A percentile compares a stretch with the other conserved stretches of the same genome.
Conservation (phyloP, 2,888 invertebrate genomes). For the Thalpophila matura region DNA sequence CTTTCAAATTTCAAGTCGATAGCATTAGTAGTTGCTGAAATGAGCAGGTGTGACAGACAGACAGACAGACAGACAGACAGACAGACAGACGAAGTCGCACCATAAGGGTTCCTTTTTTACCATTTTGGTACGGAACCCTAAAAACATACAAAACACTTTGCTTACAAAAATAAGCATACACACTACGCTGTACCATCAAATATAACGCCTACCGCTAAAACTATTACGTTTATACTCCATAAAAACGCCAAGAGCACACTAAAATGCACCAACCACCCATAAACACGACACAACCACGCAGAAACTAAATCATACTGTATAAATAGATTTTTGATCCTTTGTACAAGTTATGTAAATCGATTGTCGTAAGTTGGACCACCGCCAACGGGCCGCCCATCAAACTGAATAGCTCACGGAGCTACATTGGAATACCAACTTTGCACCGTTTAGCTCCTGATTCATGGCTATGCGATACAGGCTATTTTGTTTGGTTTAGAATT, state of each 20-base stretch:
- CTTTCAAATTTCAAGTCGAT: no score
- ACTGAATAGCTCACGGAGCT: slow-evolving; percentile 70
- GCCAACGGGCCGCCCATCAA: slow-evolving; percentile 77
- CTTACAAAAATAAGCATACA: no score
- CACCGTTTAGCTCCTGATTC: slow-evolving; percentile 60
- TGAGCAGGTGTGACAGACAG: no score
- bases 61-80: no score
- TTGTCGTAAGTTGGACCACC: slow-evolving; percentile 70
- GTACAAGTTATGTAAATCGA: slow-evolving; percentile 72
- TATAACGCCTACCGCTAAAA: not conserved
- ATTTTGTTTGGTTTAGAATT: slow-evolving; percentile 56
- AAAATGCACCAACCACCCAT: slow-evolving; percentile 28
- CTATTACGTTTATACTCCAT: not conserved
- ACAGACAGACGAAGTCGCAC: no score
- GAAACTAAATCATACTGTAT: slow-evolving; percentile 50
- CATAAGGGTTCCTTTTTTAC: no score
- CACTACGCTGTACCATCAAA: no score
- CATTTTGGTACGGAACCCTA: no score
- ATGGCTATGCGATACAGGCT: slow-evolving; percentile 51
- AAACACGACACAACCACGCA: slow-evolving; percentile 35
- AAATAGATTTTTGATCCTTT: slow-evolving; percentile 65
- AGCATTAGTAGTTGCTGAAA: no score
- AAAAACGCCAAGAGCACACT: not conserved
- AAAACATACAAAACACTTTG: no score
- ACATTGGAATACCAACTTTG: slow-evolving; percentile 66